These are phyloP conservation scores for Elachura formosa DNA, from an alignment of 2,113 vertebrate species.

Conservation along the genomic window DNA sequence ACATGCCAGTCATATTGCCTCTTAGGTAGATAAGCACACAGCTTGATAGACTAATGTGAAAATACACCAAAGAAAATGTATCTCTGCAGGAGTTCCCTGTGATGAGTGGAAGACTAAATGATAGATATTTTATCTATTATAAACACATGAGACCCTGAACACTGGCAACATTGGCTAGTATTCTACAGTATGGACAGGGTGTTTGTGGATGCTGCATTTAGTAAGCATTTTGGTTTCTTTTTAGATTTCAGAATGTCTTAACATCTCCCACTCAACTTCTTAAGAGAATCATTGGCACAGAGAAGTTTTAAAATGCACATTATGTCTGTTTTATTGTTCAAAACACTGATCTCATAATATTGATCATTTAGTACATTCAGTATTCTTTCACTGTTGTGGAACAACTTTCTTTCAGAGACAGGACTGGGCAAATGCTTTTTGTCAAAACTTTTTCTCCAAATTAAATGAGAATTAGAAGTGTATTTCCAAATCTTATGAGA, in stretches of 20 bases:
- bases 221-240: background rate
- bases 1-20: background rate
- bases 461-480: background rate
- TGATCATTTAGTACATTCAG: background rate
- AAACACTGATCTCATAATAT: background rate
- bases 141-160: background rate
- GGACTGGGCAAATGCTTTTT: background rate
- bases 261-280: background rate
- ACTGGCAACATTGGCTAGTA: background rate
- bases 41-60: background rate
- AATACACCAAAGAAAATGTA: background rate
- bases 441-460: background rate
- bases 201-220: background rate
- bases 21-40: background rate
- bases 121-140: background rate
- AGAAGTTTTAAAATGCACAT: background rate
- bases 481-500: background rate
- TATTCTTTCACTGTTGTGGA: background rate
- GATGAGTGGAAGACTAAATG: background rate
- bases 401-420: background rate
- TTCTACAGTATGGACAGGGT: background rate
- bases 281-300: background rate
- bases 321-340: background rate
- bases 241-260: background rate
- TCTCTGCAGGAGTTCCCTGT: background rate